Percentiles rank a stretch among this genome's conserved stretches.
phyloP scores from a whole-genome alignment of 1,140 invertebrate genomes.

The Pentalonia nigronervosa region DNA sequence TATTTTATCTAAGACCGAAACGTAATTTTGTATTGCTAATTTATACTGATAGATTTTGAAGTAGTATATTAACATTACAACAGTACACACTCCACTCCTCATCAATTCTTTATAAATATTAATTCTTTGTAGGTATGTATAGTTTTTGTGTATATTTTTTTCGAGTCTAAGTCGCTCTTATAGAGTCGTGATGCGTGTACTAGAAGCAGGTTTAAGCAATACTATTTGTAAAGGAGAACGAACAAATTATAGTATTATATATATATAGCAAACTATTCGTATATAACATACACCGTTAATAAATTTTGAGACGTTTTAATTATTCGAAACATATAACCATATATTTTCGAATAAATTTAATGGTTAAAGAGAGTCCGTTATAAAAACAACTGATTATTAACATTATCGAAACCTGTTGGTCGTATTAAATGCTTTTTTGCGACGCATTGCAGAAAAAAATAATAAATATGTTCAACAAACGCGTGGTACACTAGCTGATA shows the following conservation, averaged over 20 bases:
- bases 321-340: neutral
- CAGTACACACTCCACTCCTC: neutral
- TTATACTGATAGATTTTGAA: neutral
- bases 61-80: neutral
- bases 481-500: neutral
- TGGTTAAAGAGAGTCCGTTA: neutral
- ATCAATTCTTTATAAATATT: neutral
- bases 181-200: neutral
- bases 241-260: neutral
- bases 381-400: neutral
- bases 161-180: neutral
- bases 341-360: neutral
- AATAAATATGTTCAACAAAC: neutral
- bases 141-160: neutral
- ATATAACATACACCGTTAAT: neutral
- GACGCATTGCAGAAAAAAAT: neutral
- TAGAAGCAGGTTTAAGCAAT: neutral
- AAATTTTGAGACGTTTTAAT: neutral
- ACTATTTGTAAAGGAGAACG: neutral
- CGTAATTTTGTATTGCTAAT: neutral
- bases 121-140: neutral
- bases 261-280: too few species aligned
- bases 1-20: neutral
- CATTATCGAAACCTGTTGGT: neutral
- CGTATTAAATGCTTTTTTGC: neutral